Percentiles rank a stretch among this genome's conserved stretches.
These are phyloP conservation scores for Nyctalus aviator DNA, from an alignment of 2,797 vertebrate genomes.

Conservation along the genomic window DNA sequence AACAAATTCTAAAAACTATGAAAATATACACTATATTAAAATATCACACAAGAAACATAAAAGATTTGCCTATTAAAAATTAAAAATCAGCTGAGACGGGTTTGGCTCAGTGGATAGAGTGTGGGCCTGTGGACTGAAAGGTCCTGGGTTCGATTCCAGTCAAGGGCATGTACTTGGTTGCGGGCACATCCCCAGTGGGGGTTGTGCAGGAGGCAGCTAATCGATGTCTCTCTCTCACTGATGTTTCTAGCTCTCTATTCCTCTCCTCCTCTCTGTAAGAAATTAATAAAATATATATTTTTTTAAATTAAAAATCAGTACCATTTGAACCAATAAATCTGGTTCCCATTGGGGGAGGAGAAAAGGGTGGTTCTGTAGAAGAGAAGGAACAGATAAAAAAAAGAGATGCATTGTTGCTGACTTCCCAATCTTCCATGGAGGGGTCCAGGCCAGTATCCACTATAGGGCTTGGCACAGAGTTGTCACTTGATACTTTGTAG, in stretches of 20 bases:
- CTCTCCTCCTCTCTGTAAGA: no score
- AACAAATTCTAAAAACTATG: not conserved
- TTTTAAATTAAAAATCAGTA: not conserved
- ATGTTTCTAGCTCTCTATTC: no score
- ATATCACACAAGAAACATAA: not conserved
- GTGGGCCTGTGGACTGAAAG: no score
- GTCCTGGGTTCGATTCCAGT: no score
- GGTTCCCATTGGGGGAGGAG: no score
- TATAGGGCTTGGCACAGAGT: no score
- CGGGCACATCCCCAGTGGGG: no score
- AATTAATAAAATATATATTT: no score
- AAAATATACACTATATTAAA: not conserved
- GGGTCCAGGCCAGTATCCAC: not conserved
- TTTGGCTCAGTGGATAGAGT: no score
- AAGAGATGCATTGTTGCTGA: not conserved
- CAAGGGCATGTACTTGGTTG: no score
- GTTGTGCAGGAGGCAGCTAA: no score
- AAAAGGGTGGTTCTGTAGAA: not conserved
- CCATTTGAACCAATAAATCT: not conserved
- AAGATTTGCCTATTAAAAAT: not conserved
- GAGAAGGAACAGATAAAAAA: not conserved
- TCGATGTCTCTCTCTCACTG: no score
- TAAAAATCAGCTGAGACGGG: not conserved
- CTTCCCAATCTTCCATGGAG: not conserved
- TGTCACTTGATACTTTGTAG: not conserved